Conservation (phyloP, 1,140 invertebrate species). For the Protaetia brevitarsis region DNA sequence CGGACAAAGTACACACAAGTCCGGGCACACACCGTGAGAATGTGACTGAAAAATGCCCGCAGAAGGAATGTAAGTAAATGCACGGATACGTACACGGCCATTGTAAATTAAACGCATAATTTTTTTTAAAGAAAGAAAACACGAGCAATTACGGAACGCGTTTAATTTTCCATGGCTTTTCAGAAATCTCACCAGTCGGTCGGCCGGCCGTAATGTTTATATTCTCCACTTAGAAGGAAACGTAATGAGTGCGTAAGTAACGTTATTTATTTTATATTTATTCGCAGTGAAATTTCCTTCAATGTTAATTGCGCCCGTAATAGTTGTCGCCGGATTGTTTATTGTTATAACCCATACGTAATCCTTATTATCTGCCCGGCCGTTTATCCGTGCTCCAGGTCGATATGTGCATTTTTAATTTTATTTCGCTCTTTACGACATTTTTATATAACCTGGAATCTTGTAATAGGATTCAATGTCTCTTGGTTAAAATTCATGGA, state of each 20-base stretch:
- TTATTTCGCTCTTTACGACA: slow-evolving; percentile 20
- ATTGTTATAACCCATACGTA: slow-evolving; percentile 15
- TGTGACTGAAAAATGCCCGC: slow-evolving; percentile 26
- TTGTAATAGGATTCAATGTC: slow-evolving; percentile 20
- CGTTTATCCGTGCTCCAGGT: background rate
- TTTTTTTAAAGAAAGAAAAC: slow-evolving; percentile 25
- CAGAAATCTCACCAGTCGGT: slow-evolving; percentile 30
- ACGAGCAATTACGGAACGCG: slow-evolving; percentile 25
- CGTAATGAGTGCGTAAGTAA: slow-evolving; percentile 31
- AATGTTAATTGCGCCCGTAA: slow-evolving; percentile 41
- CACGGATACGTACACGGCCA: slow-evolving; percentile 27
- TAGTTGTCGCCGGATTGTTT: slow-evolving; percentile 25
- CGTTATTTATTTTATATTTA: slow-evolving; percentile 41
- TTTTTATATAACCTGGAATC: slow-evolving; percentile 22
- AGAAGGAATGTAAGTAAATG: slow-evolving; percentile 26
- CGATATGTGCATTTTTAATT: slow-evolving; percentile 23
- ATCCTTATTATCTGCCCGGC: background rate
- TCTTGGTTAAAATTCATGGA: slow-evolving; percentile 18
- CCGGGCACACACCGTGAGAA: slow-evolving; percentile 24
- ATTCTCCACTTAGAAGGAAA: slow-evolving; percentile 34
- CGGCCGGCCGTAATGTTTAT: slow-evolving; percentile 30
- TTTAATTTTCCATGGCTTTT: slow-evolving; percentile 30
- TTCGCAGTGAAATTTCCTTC: slow-evolving; percentile 38
- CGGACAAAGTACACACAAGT: too few species aligned
- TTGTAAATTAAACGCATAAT: slow-evolving; percentile 28